A percentile compares a stretch with the other conserved stretches of the same genome.
These are phyloP conservation scores for Gadus chalcogrammus DNA, from an alignment of 2,113 vertebrate genomes.

Conservation along the genomic window DNA sequence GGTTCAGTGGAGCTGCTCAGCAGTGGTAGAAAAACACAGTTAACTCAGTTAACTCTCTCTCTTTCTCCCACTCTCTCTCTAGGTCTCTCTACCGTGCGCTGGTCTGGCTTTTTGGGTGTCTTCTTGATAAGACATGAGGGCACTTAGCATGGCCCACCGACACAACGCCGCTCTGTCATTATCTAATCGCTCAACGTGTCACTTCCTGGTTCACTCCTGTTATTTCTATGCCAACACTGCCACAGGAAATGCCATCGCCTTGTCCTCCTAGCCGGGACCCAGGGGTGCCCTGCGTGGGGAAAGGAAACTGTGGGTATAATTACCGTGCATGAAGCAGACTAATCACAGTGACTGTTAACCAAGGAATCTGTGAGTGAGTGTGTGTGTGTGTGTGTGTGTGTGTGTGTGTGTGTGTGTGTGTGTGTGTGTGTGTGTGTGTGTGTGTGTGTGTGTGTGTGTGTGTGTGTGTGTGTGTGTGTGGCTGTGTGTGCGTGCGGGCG, in stretches of 20 bases:
- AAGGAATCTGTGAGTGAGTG: slow-evolving; percentile 25
- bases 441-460: slow-evolving; percentile 8
- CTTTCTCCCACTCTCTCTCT: neutral
- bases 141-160: neutral
- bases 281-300: slow-evolving; percentile 37
- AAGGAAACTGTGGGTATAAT: slow-evolving; percentile 46
- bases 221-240: slow-evolving; percentile 26
- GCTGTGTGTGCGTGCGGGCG: neutral
- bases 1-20: neutral
- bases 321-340: slow-evolving; percentile 31
- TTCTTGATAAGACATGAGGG: slow-evolving; percentile 1
- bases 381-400: slow-evolving; percentile 22
- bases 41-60: neutral
- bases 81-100: neutral
- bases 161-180: slow-evolving; percentile 9
- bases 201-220: slow-evolving; percentile 19
- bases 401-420: slow-evolving; percentile 5
- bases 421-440: slow-evolving; percentile 5
- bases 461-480: slow-evolving; percentile 4
- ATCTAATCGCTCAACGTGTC: slow-evolving; percentile 21
- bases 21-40: neutral
- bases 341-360: slow-evolving; percentile 48
- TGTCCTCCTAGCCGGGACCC: slow-evolving; percentile 14
- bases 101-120: neutral
- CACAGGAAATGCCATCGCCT: slow-evolving; percentile 41